These are phyloP conservation scores for Drosophila quinaria DNA, from an alignment of 2,888 invertebrate genomes.

Conservation along the genomic window DNA sequence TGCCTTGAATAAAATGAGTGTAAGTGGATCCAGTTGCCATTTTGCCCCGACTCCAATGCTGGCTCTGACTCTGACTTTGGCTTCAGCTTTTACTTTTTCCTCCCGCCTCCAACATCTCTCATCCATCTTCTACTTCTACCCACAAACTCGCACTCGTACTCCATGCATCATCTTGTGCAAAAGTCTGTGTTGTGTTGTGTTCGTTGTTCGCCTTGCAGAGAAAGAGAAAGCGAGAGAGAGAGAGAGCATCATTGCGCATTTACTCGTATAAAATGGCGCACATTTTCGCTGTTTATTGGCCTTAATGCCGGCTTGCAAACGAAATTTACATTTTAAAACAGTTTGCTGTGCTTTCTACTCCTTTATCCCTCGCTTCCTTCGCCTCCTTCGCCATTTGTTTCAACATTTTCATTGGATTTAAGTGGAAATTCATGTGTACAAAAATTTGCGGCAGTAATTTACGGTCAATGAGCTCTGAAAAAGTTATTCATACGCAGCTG, in stretches of 20 bases:
- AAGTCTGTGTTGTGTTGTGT: conserved; percentile 24
- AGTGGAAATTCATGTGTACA: conserved; percentile 81
- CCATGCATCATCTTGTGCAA: conserved; percentile 59
- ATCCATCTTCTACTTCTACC: conserved; percentile 4
- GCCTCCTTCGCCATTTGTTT: conserved; percentile 67
- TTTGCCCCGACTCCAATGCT: background rate
- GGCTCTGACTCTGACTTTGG: conserved; percentile 2
- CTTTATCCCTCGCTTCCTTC: conserved; percentile 35
- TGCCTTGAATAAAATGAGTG: conserved; percentile 58
- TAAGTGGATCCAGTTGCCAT: conserved; percentile 29
- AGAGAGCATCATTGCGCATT: conserved; percentile 48
- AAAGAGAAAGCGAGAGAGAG: no score
- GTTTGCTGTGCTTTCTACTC: conserved; percentile 66
- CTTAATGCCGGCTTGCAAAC: conserved; percentile 77
- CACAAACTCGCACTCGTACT: conserved; percentile 13
- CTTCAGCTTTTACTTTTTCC: conserved; percentile 7
- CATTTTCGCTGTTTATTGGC: conserved; percentile 80
- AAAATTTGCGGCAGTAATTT: conserved; percentile 75
- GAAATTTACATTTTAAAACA: conserved; percentile 81
- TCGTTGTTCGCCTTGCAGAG: conserved; percentile 37
- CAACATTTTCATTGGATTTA: conserved; percentile 80
- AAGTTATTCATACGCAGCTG: conserved; percentile 60
- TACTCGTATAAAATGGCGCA: conserved; percentile 74
- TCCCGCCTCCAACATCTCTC: conserved; percentile 6
- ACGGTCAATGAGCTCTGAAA: conserved; percentile 73